Base-by-base conservation (phyloP, 2,797 vertebrate genomes). In the Alca torda region DNA sequence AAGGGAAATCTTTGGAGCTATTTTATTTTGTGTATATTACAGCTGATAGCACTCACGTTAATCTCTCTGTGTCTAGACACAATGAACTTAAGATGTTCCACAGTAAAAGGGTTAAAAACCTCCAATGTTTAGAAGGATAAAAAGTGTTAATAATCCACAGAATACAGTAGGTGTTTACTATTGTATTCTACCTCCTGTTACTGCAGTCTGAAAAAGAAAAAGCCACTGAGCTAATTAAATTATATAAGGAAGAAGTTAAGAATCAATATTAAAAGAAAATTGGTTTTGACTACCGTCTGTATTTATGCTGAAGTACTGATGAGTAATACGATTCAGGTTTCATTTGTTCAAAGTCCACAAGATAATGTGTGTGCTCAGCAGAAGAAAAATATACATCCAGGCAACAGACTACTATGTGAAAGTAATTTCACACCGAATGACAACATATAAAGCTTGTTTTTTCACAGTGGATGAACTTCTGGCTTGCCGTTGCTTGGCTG, bases 321-420 rank as follows among this genome's bases (percentile, higher is more conserved):
- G 26, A 94, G 53, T 48, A 84, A 51, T 89, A 54, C n/a, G 51
- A 83, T 87, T 84, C 53, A 68, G 45, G 45, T 87, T 95, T 77
- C 48, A 68, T 92, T 92, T 96, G 63, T 93, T 95, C 74, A 19
- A 74, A 84, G 72, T 72, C 85, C 79, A 82, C 63, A 73, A 74
- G 84, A 77, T 50, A 87, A 86, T 2, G 3, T 80, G 30, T 26
- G 23, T 39, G 41, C 59, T 82, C 86, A 92, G 77, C 51, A 89
- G 93, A 92, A 77, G 12, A 33, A 90, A 82, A 53, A 56, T 53
- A 72, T 6, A 74, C 48, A 76, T 77, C 46, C 45, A 85, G 81
- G 60, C 88, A 89, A 64, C 67, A 53, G 33, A 50, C 25, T 68
- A 17, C 19, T 68, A 48, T 18, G 39, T 73, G 65, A 68, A 86